These are phyloP conservation scores for Dolichomitus sp. DNA, from an alignment of 2,888 invertebrate genomes.

Conservation along the genomic window DNA sequence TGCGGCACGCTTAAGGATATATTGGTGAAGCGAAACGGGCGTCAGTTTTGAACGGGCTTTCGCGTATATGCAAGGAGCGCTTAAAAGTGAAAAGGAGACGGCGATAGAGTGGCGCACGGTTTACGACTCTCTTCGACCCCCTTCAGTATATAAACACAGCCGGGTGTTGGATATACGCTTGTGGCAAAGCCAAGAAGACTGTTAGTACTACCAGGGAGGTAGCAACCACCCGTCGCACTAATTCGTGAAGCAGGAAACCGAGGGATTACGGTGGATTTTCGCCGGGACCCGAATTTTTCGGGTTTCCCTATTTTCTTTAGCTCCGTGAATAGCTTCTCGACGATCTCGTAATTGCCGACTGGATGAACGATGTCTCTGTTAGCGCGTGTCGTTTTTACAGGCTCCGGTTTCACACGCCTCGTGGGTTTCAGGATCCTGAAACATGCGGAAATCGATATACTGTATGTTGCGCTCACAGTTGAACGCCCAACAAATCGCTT, in stretches of 20 bases:
- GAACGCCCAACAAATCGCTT: constrained; percentile 41
- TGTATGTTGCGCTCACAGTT: constrained; percentile 29
- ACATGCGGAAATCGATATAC: constrained; percentile 10
- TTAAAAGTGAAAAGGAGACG: constrained; percentile 30
- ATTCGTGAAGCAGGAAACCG: constrained; percentile 56
- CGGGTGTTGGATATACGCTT: not conserved
- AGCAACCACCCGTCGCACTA: constrained; percentile 36
- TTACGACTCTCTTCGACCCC: constrained; percentile 27
- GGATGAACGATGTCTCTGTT: constrained; percentile 1
- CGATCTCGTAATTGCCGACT: constrained; percentile 25
- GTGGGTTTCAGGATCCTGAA: not conserved
- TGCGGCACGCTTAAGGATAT: constrained; percentile 25
- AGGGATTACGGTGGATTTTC: constrained; percentile 61
- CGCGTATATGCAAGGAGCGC: constrained; percentile 12
- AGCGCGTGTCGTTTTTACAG: not conserved
- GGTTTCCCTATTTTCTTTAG: constrained; percentile 43
- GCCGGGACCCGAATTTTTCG: constrained; percentile 35
- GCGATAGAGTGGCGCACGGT: not conserved
- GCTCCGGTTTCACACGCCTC: constrained; percentile 1
- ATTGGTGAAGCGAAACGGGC: constrained; percentile 36
- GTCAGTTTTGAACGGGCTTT: constrained; percentile 36
- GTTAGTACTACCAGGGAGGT: constrained; percentile 12
- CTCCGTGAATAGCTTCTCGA: constrained; percentile 21
- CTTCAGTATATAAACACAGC: constrained; percentile 6
- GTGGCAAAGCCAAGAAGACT: constrained; percentile 20